These are phyloP conservation scores for Corythaixoides concolor DNA, from an alignment of 2,113 vertebrate genomes.

Conservation along the genomic window DNA sequence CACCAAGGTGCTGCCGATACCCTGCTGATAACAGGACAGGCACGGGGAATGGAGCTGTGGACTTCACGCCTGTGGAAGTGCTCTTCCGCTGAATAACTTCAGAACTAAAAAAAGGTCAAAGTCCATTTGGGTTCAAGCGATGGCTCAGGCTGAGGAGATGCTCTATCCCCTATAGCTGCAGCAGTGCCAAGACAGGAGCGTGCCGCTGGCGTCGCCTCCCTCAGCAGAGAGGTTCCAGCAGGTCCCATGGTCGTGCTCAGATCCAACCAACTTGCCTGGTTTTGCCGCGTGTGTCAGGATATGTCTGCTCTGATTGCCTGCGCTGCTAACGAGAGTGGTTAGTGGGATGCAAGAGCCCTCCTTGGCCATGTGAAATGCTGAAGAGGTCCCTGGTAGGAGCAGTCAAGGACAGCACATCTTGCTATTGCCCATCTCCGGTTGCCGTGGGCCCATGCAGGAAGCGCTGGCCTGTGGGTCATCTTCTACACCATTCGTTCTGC, in stretches of 20 bases:
- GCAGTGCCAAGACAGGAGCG: neutral
- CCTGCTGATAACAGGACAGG: neutral
- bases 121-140: neutral
- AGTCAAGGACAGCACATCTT: neutral
- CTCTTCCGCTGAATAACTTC: neutral
- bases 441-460: neutral
- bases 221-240: neutral
- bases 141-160: neutral
- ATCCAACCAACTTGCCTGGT: neutral
- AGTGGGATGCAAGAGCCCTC: neutral
- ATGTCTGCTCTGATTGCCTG: neutral
- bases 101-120: neutral
- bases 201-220: too few species aligned
- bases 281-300: neutral
- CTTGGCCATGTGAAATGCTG: neutral
- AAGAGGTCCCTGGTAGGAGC: neutral
- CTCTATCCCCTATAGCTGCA: neutral
- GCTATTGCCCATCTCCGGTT: neutral
- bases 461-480: neutral
- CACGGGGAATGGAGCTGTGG: accelerated
- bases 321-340: accelerated
- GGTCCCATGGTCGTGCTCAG: too few species aligned
- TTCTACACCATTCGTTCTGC: neutral
- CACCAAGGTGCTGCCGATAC: accelerated
- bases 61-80: too few species aligned